phyloP scores from a whole-genome alignment of 2,888 invertebrate genomes.

The Hemicrepidius hirtus region DNA sequence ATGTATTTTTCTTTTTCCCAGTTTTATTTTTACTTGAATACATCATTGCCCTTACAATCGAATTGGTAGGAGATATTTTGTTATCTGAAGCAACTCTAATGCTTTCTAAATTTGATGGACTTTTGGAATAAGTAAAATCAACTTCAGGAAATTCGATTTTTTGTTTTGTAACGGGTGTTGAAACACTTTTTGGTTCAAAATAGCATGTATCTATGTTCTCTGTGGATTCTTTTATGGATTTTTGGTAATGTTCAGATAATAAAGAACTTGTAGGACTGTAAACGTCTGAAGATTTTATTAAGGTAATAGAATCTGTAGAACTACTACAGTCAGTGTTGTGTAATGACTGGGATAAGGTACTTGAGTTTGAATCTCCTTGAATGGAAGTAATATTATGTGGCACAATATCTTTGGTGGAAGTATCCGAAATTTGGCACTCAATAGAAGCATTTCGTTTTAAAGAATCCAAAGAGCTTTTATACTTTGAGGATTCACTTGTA shows the following conservation, averaged over 20 bases:
- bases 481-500: constrained; percentile 61
- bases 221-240: constrained; percentile 33
- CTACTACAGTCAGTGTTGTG: background rate
- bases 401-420: constrained; percentile 24
- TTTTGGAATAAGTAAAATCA: constrained; percentile 32
- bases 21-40: constrained; percentile 77
- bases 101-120: constrained; percentile 23
- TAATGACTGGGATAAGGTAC: constrained; percentile 29
- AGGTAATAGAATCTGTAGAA: background rate
- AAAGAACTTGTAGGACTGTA: background rate
- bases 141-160: constrained; percentile 49
- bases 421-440: constrained; percentile 14
- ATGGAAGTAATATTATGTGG: background rate
- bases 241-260: constrained; percentile 41
- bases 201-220: constrained; percentile 58
- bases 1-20: constrained; percentile 84
- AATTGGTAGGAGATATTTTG: constrained; percentile 73
- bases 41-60: constrained; percentile 76
- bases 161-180: constrained; percentile 62
- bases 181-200: constrained; percentile 66
- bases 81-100: constrained; percentile 62
- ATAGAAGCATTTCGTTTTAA: constrained; percentile 62
- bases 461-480: constrained; percentile 64
- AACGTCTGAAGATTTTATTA: constrained; percentile 13
- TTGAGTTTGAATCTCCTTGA: constrained; percentile 19